Conservation (phyloP, 53 echinoderm and acorn worm genomes). For the Actinopyga echinites region DNA sequence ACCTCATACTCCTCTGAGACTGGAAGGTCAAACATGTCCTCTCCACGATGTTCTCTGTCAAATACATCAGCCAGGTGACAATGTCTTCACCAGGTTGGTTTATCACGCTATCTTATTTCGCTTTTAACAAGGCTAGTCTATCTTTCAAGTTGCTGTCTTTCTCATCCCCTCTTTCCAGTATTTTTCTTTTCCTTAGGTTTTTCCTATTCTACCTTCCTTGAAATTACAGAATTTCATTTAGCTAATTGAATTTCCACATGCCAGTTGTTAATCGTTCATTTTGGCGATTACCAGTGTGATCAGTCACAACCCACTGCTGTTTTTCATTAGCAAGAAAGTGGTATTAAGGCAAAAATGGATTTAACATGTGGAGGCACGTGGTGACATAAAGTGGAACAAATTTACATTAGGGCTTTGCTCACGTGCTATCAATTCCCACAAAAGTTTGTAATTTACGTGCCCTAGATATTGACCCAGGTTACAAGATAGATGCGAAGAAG, state of each 20-base stretch:
- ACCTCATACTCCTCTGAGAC: slow-evolving; percentile 22
- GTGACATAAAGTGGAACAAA: slow-evolving; percentile 5
- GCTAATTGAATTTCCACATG: slow-evolving; percentile 48
- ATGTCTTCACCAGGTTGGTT: slow-evolving; percentile 33
- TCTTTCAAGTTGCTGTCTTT: background rate
- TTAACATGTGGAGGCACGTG: background rate
- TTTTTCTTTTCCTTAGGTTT: slow-evolving; percentile 15
- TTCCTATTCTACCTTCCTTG: background rate
- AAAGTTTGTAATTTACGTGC: too few species aligned
- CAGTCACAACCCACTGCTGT: slow-evolving; percentile 40
- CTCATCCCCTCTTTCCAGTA: background rate
- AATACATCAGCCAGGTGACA: slow-evolving; percentile 29
- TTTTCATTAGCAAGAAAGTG: slow-evolving; percentile 25
- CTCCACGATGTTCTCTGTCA: slow-evolving; percentile 37
- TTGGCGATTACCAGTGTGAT: slow-evolving; percentile 33
- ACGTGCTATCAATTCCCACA: background rate
- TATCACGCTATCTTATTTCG: slow-evolving; percentile 17
- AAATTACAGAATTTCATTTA: slow-evolving; percentile 40
- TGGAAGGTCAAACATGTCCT: slow-evolving; percentile 33
- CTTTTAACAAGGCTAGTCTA: slow-evolving; percentile 11
- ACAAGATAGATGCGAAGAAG: too few species aligned
- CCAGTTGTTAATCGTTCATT: slow-evolving; percentile 43
- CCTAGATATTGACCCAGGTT: too few species aligned
- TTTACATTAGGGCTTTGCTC: background rate
- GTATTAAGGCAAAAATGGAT: slow-evolving; percentile 29